Percentiles rank a stretch among this genome's conserved stretches.
phyloP scores from a whole-genome alignment of 2,797 vertebrate species.

The Cossypha polioptera region DNA sequence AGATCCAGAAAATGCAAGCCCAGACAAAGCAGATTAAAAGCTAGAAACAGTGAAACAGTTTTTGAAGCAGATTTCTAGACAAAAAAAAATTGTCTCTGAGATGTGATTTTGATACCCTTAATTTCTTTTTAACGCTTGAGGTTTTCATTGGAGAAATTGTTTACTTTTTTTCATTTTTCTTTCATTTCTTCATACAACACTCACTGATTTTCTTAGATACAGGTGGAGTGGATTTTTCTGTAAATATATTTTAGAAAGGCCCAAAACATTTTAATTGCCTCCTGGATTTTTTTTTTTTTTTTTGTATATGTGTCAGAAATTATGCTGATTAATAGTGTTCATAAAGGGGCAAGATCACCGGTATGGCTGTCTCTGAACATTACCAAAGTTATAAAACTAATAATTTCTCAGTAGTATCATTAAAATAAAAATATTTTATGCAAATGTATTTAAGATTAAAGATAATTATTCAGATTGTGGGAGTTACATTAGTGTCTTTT shows the following conservation, averaged over 20 bases:
- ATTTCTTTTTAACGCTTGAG: neutral
- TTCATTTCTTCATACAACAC: neutral
- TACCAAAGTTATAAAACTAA: neutral
- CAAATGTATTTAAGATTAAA: neutral
- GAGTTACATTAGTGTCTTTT: neutral
- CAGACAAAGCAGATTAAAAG: neutral
- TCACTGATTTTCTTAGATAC: neutral
- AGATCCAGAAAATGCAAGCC: neutral
- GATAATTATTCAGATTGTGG: neutral
- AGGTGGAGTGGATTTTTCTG: neutral
- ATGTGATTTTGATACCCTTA: neutral
- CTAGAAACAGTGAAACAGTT: neutral
- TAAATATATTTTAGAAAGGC: neutral
- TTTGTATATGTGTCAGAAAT: neutral
- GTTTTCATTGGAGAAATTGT: neutral
- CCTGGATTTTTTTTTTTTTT: neutral
- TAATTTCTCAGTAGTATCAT: neutral
- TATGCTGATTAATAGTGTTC: neutral
- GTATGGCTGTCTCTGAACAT: neutral
- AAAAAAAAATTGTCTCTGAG: neutral
- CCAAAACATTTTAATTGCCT: neutral
- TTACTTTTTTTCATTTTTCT: neutral
- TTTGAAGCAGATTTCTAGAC: neutral
- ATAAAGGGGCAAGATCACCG: neutral
- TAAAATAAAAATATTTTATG: neutral